Conservation (phyloP, 2,797 vertebrate genomes). For the Eulemur mongoz region DNA sequence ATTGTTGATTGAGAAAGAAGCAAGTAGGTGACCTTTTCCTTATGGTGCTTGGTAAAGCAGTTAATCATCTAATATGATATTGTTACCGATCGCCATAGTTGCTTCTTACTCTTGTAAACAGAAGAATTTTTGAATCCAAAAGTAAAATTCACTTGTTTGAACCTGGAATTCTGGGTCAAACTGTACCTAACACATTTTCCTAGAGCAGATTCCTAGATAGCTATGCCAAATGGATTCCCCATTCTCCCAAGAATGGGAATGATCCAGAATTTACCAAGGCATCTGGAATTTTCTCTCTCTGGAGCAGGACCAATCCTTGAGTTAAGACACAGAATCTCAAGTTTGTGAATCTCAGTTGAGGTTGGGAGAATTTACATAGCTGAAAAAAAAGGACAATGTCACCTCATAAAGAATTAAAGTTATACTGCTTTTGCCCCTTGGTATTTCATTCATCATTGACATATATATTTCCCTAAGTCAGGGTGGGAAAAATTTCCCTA, state of each 20-base stretch:
- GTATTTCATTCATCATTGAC: not conserved
- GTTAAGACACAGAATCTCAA: not conserved
- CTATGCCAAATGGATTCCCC: not conserved
- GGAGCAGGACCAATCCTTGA: not conserved
- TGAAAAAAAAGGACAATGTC: not conserved
- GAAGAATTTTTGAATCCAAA: not conserved
- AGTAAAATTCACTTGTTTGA: not conserved
- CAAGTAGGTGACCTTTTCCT: not conserved
- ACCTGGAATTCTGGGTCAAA: not conserved
- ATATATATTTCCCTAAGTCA: not conserved
- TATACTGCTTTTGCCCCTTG: not conserved
- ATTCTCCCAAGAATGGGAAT: not conserved
- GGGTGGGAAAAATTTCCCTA: not conserved
- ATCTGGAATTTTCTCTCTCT: not conserved
- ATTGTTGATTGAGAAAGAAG: not conserved
- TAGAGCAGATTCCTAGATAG: not conserved
- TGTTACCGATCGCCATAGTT: not conserved
- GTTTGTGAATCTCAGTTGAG: not conserved
- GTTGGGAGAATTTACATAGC: not conserved
- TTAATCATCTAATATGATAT: not conserved
- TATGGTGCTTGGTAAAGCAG: not conserved
- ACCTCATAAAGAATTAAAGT: not conserved
- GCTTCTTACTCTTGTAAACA: not conserved
- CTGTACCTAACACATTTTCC: not conserved
- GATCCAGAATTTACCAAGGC: not conserved